These are phyloP conservation scores for Chloroceryle aenea DNA, from an alignment of 2,113 vertebrate species.

Conservation along the genomic window DNA sequence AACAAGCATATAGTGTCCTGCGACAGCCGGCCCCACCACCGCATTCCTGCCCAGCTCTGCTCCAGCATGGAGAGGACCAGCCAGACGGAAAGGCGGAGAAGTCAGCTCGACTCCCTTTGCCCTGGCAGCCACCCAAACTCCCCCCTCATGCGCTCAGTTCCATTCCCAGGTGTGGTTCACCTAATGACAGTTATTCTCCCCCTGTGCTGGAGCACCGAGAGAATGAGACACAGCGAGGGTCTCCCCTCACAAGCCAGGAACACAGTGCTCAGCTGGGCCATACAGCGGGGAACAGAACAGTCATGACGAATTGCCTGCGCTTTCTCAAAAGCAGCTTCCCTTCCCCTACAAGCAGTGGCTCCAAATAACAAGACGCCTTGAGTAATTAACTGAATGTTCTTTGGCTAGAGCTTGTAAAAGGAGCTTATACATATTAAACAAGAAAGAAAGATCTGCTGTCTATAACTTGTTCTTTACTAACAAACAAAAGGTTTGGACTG, in stretches of 20 bases:
- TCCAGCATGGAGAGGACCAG: accelerated
- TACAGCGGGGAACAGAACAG: background rate
- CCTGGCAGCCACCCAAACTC: background rate
- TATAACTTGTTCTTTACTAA: background rate
- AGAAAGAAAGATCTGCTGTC: conserved; percentile 1
- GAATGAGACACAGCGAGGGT: background rate
- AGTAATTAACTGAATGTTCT: conserved; percentile 52
- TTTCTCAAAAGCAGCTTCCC: background rate
- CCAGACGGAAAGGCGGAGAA: background rate
- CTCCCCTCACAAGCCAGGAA: background rate
- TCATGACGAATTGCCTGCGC: background rate
- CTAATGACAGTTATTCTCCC: background rate
- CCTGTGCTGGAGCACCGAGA: background rate
- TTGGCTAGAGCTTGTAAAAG: conserved; percentile 24
- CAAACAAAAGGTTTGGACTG: background rate
- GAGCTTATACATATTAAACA: conserved; percentile 27
- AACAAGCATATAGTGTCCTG: background rate
- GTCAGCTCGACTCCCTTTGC: background rate
- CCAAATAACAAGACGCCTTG: conserved; percentile 6
- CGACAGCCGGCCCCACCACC: background rate
- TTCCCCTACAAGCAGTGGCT: conserved; percentile 1
- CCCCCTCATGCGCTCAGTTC: accelerated
- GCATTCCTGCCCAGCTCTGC: background rate
- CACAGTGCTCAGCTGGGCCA: background rate
- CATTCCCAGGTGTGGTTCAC: accelerated